A percentile compares a stretch with the other conserved stretches of the same genome.
Evolutionary conservation across 2,113 vertebrate species (phyloP).

Genomic region (Rhipidura dahli): DNA sequence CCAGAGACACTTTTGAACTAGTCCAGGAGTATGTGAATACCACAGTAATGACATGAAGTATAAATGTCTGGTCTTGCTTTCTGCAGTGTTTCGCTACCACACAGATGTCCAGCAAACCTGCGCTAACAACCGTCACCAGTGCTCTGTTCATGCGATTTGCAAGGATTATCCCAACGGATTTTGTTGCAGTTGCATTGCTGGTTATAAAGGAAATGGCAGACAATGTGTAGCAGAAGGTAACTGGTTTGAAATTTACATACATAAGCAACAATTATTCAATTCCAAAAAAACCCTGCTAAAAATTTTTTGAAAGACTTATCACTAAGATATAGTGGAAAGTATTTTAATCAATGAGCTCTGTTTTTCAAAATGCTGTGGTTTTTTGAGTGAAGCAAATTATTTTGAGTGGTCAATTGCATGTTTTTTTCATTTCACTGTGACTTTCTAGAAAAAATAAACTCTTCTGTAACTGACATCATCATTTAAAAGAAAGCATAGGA

Average conservation of each 20-base stretch:
- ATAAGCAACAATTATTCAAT: not conserved
- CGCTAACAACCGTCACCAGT: conserved; percentile 83
- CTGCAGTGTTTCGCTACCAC: conserved; percentile 88
- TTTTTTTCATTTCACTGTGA: not conserved
- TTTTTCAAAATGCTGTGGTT: not conserved
- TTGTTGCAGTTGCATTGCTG: conserved; percentile 88
- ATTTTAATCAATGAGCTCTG: not conserved
- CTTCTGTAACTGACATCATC: not conserved
- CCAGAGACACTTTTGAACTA: not conserved
- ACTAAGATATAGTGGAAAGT: not conserved
- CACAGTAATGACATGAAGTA: not conserved
- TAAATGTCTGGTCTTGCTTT: not conserved
- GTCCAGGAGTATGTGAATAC: not conserved
- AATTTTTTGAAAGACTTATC: not conserved
- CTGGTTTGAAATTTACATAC: not conserved
- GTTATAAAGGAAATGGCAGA: conserved; percentile 91
- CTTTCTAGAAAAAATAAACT: not conserved
- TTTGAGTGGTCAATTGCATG: not conserved
- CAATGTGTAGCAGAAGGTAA: conserved; percentile 93
- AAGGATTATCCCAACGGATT: conserved; percentile 84
- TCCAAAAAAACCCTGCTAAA: not conserved
- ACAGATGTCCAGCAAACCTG: conserved; percentile 80
- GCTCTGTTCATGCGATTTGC: conserved; percentile 88
- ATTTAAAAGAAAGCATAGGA: not conserved
- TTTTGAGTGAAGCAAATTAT: not conserved